Evolutionary conservation across 1,140 invertebrate genomes (phyloP).

Genomic region (Drosophila nasuta): DNA sequence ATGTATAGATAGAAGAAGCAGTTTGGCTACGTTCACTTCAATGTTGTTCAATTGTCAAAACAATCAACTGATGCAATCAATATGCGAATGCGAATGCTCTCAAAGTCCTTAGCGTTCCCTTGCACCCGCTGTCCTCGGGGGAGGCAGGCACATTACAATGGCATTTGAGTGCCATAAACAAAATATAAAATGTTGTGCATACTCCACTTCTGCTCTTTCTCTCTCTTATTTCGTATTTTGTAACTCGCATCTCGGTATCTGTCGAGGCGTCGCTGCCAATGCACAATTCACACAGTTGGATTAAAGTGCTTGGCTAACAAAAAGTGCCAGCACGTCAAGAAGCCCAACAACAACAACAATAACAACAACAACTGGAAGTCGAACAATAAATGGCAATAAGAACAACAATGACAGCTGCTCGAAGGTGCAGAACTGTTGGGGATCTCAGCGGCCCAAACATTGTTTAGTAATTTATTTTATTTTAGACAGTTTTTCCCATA

Average conservation of each 20-base stretch:
- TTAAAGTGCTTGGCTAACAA: slow-evolving; percentile 72
- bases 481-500: slow-evolving; percentile 71
- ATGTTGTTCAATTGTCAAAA: slow-evolving; percentile 40
- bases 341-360: neutral
- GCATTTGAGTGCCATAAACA: slow-evolving; percentile 68
- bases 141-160: slow-evolving; percentile 41
- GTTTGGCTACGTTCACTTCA: slow-evolving; percentile 4
- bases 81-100: slow-evolving; percentile 33
- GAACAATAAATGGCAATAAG: neutral
- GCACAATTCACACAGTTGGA: slow-evolving; percentile 57
- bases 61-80: slow-evolving; percentile 48
- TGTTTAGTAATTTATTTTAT: slow-evolving; percentile 82
- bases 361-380: neutral
- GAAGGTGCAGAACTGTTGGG: slow-evolving; percentile 52
- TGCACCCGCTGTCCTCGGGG: neutral
- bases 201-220: slow-evolving; percentile 1
- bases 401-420: slow-evolving; percentile 44
- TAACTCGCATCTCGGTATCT: slow-evolving; percentile 4
- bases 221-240: neutral
- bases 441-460: slow-evolving; percentile 51
- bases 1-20: neutral
- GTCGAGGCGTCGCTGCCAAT: slow-evolving; percentile 32
- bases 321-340: slow-evolving; percentile 72
- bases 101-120: neutral
- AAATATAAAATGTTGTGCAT: slow-evolving; percentile 61